Base-by-base conservation (phyloP, 2,113 vertebrate species). In the Menura novaehollandiae region DNA sequence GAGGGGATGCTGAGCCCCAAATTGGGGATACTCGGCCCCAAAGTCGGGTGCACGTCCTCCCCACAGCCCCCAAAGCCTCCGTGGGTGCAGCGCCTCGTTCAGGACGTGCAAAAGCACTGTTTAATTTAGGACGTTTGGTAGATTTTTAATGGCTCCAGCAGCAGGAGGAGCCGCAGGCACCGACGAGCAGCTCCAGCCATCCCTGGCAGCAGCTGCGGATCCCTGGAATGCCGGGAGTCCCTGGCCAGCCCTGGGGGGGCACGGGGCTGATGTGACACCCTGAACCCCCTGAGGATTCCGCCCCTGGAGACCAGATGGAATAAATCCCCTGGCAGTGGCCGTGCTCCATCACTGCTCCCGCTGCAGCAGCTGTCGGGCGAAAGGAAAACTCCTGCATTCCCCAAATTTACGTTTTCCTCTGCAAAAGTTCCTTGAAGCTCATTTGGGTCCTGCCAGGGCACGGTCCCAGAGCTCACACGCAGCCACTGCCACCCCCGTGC, bases 161-260 rank as follows among this genome's bases (percentile, higher is more conserved):
- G 51, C 63, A 1, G 39, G 51, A 69, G 43, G 74, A 88, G 88
- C 69, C 12, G 30, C 10, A 1, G 58, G 59, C 18, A 33, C 15
- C 0, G 1, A 15, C 6, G 28, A 56, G 71, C 0, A 0, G 28
- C 18, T 39, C 23, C 62, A 7, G 7, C 30, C 12, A 0, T 4
- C 9, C 1, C 53, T 4, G 27, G 37, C 47, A 35, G 73, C 52
- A 5, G 32, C 56, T 20, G 77, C 16, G 5, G 1, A 11, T 46
- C 30, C 56, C 56, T 6, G 74, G 11, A 43, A 15, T 47, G 77
- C 30, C 9, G 32, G 19, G n/a, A 14, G 33, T 47, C 32, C 75
- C 43, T 11, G 0, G 3, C 11, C 37, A 30, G 73, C 26, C 39
- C 64, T 2, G 8, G 24, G 18, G 30, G 47, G 83, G 23, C 44